Percentiles rank a stretch among this genome's conserved stretches.
These are phyloP conservation scores for Mus pahari DNA, from an alignment of 2,113 vertebrate species.

Conservation along the genomic window DNA sequence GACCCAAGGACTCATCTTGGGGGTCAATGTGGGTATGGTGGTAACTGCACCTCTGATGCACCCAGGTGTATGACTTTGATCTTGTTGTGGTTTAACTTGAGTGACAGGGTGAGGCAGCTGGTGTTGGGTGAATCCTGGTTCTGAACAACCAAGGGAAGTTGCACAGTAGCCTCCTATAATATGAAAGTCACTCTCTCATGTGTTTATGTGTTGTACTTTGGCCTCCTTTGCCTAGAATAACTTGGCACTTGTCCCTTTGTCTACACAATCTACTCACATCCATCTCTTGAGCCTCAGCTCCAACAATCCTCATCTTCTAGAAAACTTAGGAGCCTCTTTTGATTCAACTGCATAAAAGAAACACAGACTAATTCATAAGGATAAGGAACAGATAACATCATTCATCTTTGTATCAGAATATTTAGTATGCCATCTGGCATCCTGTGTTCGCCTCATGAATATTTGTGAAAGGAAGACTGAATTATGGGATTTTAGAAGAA, in stretches of 20 bases:
- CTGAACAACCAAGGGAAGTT: neutral
- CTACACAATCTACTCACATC: neutral
- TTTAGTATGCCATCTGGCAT: constrained; percentile 66
- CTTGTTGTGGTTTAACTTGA: neutral
- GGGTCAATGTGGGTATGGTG: neutral
- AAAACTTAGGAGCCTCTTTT: constrained; percentile 45
- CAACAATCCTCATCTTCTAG: constrained; percentile 25
- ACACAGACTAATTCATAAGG: constrained; percentile 51
- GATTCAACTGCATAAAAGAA: constrained; percentile 52
- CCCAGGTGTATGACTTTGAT: neutral
- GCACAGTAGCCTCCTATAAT: neutral
- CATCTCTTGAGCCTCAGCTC: constrained; percentile 24
- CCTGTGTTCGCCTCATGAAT: constrained; percentile 66
- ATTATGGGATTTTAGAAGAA: constrained; percentile 42
- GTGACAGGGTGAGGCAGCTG: neutral
- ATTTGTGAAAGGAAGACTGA: constrained; percentile 64
- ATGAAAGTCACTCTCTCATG: neutral
- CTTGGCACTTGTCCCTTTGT: neutral
- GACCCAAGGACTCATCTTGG: neutral
- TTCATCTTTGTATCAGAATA: constrained; percentile 68
- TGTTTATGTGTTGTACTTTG: neutral
- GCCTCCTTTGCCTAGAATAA: neutral
- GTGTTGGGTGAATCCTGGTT: neutral
- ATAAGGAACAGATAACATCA: constrained; percentile 48
- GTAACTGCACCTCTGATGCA: neutral